Evolutionary conservation across 2,113 vertebrate genomes (phyloP).

Genomic region (Chitala chitala): DNA sequence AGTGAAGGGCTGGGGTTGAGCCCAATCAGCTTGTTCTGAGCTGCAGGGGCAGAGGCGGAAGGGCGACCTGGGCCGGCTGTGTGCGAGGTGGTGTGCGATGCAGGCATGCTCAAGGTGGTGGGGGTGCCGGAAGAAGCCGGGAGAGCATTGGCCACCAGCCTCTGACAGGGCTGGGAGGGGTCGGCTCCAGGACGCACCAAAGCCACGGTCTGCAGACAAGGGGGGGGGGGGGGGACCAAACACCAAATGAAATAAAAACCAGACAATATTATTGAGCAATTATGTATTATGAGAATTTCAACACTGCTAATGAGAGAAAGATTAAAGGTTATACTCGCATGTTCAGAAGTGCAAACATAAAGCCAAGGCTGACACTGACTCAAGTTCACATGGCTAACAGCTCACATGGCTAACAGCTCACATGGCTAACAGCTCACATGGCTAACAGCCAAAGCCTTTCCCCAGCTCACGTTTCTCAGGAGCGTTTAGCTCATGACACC

Average conservation of each 20-base stretch:
- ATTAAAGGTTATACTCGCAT: too few species aligned
- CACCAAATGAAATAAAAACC: slow-evolving; percentile 20
- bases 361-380: too few species aligned
- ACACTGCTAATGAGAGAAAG: too few species aligned
- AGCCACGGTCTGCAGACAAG: slow-evolving; percentile 65
- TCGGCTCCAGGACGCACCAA: slow-evolving; percentile 74
- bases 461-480: background rate
- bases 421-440: background rate
- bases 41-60: slow-evolving; percentile 65
- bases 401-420: too few species aligned
- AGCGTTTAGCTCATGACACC: background rate
- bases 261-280: background rate
- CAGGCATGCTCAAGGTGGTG: slow-evolving; percentile 52
- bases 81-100: slow-evolving; percentile 58
- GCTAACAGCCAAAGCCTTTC: background rate
- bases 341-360: too few species aligned
- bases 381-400: too few species aligned
- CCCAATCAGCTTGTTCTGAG: slow-evolving; percentile 76
- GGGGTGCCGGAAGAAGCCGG: slow-evolving; percentile 64
- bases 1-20: slow-evolving; percentile 64
- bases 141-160: slow-evolving; percentile 64
- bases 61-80: slow-evolving; percentile 68
- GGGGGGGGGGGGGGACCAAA: too few species aligned
- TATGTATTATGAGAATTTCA: too few species aligned
- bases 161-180: slow-evolving; percentile 67